Base-by-base conservation (phyloP, 1,140 invertebrate species). In the Drosophila seguyi region DNA sequence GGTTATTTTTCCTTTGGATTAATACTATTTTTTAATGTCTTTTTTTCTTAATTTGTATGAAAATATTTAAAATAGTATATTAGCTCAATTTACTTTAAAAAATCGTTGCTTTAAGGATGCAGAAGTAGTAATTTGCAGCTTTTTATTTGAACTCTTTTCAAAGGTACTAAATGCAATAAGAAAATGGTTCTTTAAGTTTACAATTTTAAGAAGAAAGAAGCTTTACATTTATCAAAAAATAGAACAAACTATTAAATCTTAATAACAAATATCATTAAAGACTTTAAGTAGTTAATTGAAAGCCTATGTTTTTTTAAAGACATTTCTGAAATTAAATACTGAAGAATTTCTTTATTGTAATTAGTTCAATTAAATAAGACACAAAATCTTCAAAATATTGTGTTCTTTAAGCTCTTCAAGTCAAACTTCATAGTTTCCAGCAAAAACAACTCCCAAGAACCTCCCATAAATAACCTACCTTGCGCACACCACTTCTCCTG, bases 391-490 rank as follows among this genome's bases (percentile, higher is more conserved):
- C 0, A 13, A 50, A n/a, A 16, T 20, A 34, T 22, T n/a, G 8
- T 18, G 20, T 53, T 53, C 7, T 10, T 18, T 22, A 10, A 22
- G 6, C 34, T 34, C 3, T 34, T 52, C 0, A 6, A 6, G n/a
- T n/a, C n/a, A 0, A 36, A 36, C 4, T 7, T 52, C 29, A 59
- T 14, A 18, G 38, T 65, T 61, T 42, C 20, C 18, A 61, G 14
- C 0, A 22, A 44, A 63, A 42, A 22, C 2, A 56, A 41, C 34
- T n/a, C 53, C 2, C 1, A 16, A 56, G 25, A 56, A 25, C n/a
- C 10, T 36, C 11, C 31, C 38, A 36, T 67, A 36, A 41, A 42
- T 55, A 29, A 55, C 47, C 20, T 29, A 31, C 22, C 6, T 38
- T 25, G 16, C 38, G 22, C 7, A 18, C 2, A 10, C 38, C 47